Evolutionary conservation across 2,888 invertebrate species (phyloP), one percentile per base, ranked within the genome.

Genomic region (Hirtodrosophila duncani): DNA sequence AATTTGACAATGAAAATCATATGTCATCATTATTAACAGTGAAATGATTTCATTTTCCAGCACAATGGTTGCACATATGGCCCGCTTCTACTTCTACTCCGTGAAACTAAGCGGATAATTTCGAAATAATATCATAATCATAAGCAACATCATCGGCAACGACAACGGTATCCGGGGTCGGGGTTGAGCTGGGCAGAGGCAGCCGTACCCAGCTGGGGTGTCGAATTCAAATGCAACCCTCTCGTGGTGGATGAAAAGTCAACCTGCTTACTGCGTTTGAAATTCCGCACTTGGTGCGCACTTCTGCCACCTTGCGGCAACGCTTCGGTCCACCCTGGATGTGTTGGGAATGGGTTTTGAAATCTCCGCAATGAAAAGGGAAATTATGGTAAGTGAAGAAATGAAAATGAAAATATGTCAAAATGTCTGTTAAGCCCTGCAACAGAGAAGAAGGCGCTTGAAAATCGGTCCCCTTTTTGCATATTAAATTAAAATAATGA

Each of bases 21-120:
- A 85, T 85, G 85, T 86, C 85, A 86, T 85, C 83, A 85, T 85
- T 85, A 85, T 85, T 85, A 85, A 85, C 85, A 85, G 82, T 81
- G 66, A 84, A 83, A 85, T 85, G 86, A 85, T 75, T 85, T 82
- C 81, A 83, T 82, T 83, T 79, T 81, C 71, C 82, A 67, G 71
- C 66, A 83, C 83, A 84, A 77, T 75, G 80, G 57, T 44, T 60
- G 67, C 67, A 74, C 85, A 85, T 85, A 85, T 85, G 84, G 66
- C 71, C 49, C 52, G 56, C 69, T 61, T 71, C 68, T 64, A 63
- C 55, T 64, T 55, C 49, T 64, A 63, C 55, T 64, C 57, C 49
- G 67, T 62, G 77, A 81, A 79, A 57, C 80, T 78, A 83, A 83
- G 81, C 85, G 84, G 78, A 85, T 84, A 84, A 84, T 84, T 85